A percentile compares a stretch with the other conserved stretches of the same genome.
Conservation (phyloP, 1,140 invertebrate genomes). For the Grapholita molesta region DNA sequence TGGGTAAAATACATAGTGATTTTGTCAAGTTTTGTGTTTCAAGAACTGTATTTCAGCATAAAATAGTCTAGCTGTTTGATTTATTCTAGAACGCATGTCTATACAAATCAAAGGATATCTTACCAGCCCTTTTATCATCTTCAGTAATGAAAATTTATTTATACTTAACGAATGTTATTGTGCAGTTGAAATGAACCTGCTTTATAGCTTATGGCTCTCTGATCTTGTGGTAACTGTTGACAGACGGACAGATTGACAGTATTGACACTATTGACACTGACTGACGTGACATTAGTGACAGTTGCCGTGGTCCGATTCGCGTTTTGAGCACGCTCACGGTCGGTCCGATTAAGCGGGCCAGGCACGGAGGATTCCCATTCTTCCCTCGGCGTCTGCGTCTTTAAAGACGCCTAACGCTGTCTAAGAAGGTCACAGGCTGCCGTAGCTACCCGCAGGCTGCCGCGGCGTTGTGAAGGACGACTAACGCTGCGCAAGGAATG, state of each 20-base stretch:
- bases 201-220: too few relatives aligned
- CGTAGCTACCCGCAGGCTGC: too few relatives aligned
- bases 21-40: neutral
- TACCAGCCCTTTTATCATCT: slow-evolving; percentile 36
- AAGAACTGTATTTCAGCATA: slow-evolving; percentile 3
- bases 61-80: neutral
- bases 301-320: too few relatives aligned
- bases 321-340: too few relatives aligned
- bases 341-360: too few relatives aligned
- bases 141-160: slow-evolving; percentile 19
- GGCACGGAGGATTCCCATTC: too few relatives aligned
- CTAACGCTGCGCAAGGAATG: too few relatives aligned
- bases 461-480: too few relatives aligned
- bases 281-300: neutral
- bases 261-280: neutral
- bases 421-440: too few relatives aligned
- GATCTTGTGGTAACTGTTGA: neutral
- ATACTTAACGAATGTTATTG: neutral
- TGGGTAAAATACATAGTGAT: neutral
- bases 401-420: too few relatives aligned
- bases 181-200: slow-evolving; percentile 3
- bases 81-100: neutral
- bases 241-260: neutral
- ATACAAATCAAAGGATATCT: slow-evolving; percentile 16
- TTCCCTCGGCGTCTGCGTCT: too few relatives aligned